Evolutionary conservation across 2,113 vertebrate genomes (phyloP).

Genomic region (Podiceps cristatus): DNA sequence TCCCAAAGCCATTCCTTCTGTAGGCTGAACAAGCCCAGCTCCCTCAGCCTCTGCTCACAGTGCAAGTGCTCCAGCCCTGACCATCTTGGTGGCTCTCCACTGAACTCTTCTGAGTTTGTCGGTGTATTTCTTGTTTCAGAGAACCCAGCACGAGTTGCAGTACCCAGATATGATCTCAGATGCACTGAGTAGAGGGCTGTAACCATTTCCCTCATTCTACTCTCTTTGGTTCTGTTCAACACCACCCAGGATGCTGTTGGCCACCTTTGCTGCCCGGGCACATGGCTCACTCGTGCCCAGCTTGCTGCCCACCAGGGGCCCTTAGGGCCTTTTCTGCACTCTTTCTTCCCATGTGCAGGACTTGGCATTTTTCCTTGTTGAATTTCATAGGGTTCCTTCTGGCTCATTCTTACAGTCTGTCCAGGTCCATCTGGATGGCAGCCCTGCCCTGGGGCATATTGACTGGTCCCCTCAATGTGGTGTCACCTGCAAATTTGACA

Average conservation of each 20-base stretch:
- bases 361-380: not conserved
- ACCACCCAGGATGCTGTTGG: not conserved
- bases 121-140: not conserved
- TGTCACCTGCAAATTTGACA: not conserved
- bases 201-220: not conserved
- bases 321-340: not conserved
- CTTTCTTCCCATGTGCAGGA: not conserved
- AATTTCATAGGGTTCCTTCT: not conserved
- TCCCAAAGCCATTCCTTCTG: not conserved
- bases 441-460: not conserved
- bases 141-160: not conserved
- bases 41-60: not conserved
- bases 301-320: too few relatives aligned
- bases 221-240: not conserved
- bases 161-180: not conserved
- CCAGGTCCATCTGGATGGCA: not conserved
- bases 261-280: not conserved
- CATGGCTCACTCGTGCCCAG: rapidly evolving
- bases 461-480: not conserved
- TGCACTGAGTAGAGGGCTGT: not conserved
- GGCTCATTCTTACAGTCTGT: not conserved
- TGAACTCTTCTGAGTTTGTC: not conserved
- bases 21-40: not conserved
- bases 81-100: not conserved
- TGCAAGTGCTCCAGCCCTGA: not conserved